Evolutionary conservation across 2,888 invertebrate genomes (phyloP), one percentile per base, ranked within the genome.

Genomic region (Hedya salicella): DNA sequence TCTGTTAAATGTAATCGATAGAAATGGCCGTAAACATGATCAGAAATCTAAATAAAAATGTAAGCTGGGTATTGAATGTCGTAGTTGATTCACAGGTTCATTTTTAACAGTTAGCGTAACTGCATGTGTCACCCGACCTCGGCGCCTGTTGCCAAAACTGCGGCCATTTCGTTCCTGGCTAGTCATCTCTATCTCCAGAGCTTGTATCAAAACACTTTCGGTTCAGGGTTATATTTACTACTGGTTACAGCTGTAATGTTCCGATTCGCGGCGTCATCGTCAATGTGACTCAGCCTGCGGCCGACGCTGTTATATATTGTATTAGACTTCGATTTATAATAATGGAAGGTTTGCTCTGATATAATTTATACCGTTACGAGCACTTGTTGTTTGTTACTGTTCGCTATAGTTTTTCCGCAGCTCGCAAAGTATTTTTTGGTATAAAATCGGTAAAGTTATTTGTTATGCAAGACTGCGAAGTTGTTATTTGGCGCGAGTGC

Each of bases 81-180:
- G 13, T n/a, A 36, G 65, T 66, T 66, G 65, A 66, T 48, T 66
- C 65, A 66, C 53, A 49, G 39, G 59, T 60, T 66, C 60, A 60
- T 66, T 66, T 66, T 66, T 60, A 66, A 66, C 65, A 19, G 65
- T 54, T 46, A 59, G 62, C 60, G 60, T 66, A 66, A 66, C 60
- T 17, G 57, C n/a, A 53, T 66, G 65, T 60, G 60, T 60, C 65
- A 66, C 25, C 32, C 56, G 65, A 66, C 65, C 65, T 66, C 60
- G 64, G 14, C 17, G n/a, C n/a, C n/a, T 40, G 48, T 66, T 66
- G 65, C 65, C 65, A 66, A 66, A 66, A 60, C 19, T 49, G 30
- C 60, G 48, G 64, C 50, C 63, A 64, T 32, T 50, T 39, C 46
- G 59, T 65, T 59, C 64, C 64, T 57, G 53, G 42, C 64, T 65